Base-by-base conservation (phyloP, 2,797 vertebrate species). In the Bradypodion ventrale region DNA sequence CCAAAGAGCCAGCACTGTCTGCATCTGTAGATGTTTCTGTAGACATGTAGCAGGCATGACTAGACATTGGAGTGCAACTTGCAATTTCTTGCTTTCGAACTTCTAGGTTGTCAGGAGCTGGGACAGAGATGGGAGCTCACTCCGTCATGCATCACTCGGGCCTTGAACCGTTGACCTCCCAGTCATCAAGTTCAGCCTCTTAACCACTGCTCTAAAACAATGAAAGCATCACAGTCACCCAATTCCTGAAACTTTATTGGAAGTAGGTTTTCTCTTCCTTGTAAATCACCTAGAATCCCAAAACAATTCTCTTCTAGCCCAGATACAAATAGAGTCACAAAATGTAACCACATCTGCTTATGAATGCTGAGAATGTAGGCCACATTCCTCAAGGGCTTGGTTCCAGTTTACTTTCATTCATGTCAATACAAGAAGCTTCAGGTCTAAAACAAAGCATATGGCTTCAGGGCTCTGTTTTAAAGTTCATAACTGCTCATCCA, bases 201-300 rank as follows among this genome's bases (percentile, higher is more conserved):
- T n/a, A n/a, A n/a, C n/a, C n/a, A n/a, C n/a, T 70, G 7, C 23
- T 40, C 65, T 62, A 27, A 7, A 32, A 44, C 19, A 59, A 49
- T 79, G 87, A 68, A n/a, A 60, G 88, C 90, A 63, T 78, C 87
- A 87, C 78, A 87, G 25, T 59, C 76, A 83, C 80, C 91, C 12
- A 85, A 90, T 89, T 75, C 87, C 87, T 77, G 89, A 89, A 91
- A 65, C 86, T 87, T 82, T 40, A 19, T 40, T 74, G 27, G 75
- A 88, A 90, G 84, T 83, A 72, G 80, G 84, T 84, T 85, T 65
- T 66, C 81, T 79, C 56, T 87, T 80, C 73, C 74, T 73, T 35
- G 88, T 56, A 80, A 83, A 70, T 9, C 82, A 84, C 75, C 44
- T 29, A 75, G 15, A 40, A 76, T 8, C 44, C 68, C 78, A 79